Conservation (phyloP, 2,888 invertebrate species). For the Hypomecis atomaria region DNA sequence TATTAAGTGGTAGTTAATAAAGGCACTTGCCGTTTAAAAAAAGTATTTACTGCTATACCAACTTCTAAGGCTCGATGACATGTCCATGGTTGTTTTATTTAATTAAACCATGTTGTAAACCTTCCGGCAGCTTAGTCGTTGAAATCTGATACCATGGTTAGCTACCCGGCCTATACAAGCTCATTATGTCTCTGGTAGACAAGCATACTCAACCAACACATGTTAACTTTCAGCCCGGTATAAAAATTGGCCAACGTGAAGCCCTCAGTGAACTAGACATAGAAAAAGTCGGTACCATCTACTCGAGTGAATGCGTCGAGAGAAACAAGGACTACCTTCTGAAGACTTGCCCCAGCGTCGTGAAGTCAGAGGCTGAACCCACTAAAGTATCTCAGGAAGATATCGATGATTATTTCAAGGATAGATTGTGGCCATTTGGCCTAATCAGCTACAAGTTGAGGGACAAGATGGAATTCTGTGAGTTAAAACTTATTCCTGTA, state of each 20-base stretch:
- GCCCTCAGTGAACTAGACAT: conserved; percentile 69
- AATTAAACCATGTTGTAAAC: too few relatives aligned
- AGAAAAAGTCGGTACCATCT: conserved; percentile 67
- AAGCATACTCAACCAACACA: background rate
- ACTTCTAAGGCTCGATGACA: too few relatives aligned
- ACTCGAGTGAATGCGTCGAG: conserved; percentile 64
- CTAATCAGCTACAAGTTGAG: conserved; percentile 64
- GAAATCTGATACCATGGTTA: too few relatives aligned
- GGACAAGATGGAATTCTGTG: conserved; percentile 69
- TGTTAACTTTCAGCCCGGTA: conserved; percentile 48
- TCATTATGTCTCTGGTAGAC: too few relatives aligned
- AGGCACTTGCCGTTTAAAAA: too few relatives aligned
- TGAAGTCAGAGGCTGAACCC: conserved; percentile 41
- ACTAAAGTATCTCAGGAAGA: conserved; percentile 45
- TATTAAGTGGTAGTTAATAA: too few relatives aligned
- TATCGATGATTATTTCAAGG: conserved; percentile 62
- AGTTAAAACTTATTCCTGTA: conserved; percentile 47
- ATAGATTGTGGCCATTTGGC: conserved; percentile 69
- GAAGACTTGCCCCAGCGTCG: conserved; percentile 71
- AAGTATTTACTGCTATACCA: too few relatives aligned
- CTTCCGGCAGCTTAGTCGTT: too few relatives aligned
- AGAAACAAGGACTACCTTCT: conserved; percentile 69
- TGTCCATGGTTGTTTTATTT: too few relatives aligned
- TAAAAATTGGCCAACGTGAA: conserved; percentile 72
- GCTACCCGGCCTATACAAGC: too few relatives aligned